Base-by-base conservation (phyloP, 2,888 invertebrate genomes). In the Lithophane ornitopus region DNA sequence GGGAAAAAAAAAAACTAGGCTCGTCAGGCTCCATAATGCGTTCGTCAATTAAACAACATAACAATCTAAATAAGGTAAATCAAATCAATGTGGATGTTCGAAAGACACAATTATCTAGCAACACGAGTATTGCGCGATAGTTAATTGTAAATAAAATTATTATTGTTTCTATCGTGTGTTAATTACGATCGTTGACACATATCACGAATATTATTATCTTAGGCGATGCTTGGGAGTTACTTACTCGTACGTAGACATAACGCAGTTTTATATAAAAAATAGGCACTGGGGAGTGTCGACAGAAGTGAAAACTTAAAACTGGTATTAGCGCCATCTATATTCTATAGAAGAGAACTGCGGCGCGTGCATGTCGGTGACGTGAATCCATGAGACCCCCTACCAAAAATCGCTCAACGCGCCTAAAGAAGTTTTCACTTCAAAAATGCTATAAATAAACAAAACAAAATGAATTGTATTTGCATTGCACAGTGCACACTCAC, bases 171-270 rank as follows among this genome's bases (percentile, higher is more conserved):
- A 73, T 80, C 77, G 44, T 41, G 41, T 56, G 34, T 63, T 63
- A 26, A 73, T 63, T 74, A 56, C 34, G 74, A 80, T 52, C 74
- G 34, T 74, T 78, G 78, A 65, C 78, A 78, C 78, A 78, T 58
- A 59, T 74, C n/a, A 44, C 44, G 34, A 58, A 59, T 28, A 67
- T 69, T 7, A 69, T 54, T 73, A 61, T n/a, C n/a, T n/a, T 14
- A 19, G 2, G 49, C 22, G 7, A 46, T 56, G 16, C 62, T 19
- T 44, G 26, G n/a, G 12, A 75, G 44, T 22, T 28, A 16, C 54
- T 8, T 28, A 12, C 11, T 39, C 6, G 44, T 46, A 52, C 41
- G 34, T n/a, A 62, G 61, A 26, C 34, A 63, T 63, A 58, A 34
- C 28, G 28, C 62, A 54, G n/a, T 71, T 69, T 67, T 59, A 28